Evolutionary conservation across 2,888 invertebrate species (phyloP).

Genomic region (Drosophila meridionalis): DNA sequence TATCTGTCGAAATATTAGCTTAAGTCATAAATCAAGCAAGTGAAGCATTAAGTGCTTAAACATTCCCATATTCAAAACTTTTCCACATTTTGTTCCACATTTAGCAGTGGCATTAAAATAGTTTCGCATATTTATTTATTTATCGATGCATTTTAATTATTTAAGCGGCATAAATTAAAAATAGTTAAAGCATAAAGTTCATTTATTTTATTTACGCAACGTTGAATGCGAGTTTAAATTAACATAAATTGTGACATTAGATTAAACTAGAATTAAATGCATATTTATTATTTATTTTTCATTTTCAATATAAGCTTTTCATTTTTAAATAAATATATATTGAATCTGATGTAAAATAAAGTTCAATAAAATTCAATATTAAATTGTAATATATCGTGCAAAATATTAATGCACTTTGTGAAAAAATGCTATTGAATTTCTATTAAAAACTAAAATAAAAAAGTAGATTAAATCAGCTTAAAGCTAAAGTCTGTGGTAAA

Average conservation of each 20-base stretch:
- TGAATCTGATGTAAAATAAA: not conserved
- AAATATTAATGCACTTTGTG: no score
- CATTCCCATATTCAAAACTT: not conserved
- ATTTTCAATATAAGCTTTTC: not conserved
- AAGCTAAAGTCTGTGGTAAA: not conserved
- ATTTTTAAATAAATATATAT: not conserved
- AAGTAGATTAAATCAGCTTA: not conserved
- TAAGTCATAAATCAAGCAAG: not conserved
- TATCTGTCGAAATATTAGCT: not conserved
- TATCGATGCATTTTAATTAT: conserved; percentile 1
- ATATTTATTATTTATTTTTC: not conserved
- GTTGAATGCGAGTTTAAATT: not conserved
- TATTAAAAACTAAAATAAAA: not conserved
- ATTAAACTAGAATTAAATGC: not conserved
- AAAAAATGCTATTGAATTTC: no score
- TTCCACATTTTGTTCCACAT: not conserved
- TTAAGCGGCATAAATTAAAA: not conserved
- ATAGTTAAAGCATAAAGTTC: not conserved
- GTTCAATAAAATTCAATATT: not conserved
- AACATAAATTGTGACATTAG: not conserved
- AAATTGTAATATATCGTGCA: no score
- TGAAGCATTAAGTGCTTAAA: not conserved
- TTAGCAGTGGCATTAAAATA: not conserved
- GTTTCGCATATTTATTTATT: not conserved
- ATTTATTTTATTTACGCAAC: not conserved